Percentiles rank a stretch among this genome's conserved stretches.
Evolutionary conservation across 2,888 invertebrate genomes (phyloP).

Genomic region (Drosophila eohydei): DNA sequence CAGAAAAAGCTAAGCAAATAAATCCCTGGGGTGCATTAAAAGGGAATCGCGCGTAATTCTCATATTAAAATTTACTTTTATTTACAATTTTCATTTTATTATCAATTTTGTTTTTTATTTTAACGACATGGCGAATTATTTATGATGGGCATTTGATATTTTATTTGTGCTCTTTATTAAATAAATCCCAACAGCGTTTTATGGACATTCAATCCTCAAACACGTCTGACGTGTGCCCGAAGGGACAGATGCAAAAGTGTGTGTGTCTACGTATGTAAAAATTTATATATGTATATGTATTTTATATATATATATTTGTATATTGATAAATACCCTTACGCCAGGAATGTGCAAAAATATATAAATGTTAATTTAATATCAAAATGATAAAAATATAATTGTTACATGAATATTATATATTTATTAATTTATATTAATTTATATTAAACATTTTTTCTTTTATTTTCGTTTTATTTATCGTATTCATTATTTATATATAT

Average conservation of each 20-base stretch:
- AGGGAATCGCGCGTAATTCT: conserved; percentile 19
- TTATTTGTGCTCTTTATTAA: conserved; percentile 58
- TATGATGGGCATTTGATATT: conserved; percentile 57
- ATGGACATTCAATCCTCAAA: conserved; percentile 53
- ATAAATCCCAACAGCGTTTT: conserved; percentile 69
- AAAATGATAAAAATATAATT: background rate
- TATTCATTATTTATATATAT: background rate
- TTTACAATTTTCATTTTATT: conserved; percentile 69
- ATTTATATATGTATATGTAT: background rate
- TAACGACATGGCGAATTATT: conserved; percentile 61
- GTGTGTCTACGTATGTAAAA: background rate
- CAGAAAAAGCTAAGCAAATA: conserved; percentile 49
- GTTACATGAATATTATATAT: background rate
- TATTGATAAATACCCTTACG: background rate
- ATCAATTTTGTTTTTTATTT: conserved; percentile 61
- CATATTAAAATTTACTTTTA: conserved; percentile 44
- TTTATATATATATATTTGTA: background rate
- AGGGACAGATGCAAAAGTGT: background rate
- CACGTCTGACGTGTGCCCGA: conserved; percentile 18
- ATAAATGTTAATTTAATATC: background rate
- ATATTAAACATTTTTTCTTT: too few species aligned
- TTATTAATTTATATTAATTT: too few species aligned
- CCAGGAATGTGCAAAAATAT: background rate
- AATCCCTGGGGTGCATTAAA: conserved; percentile 27
- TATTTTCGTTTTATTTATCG: too few species aligned